Base-by-base conservation (phyloP, 2,888 invertebrate species). In the Apotomis capreana region DNA sequence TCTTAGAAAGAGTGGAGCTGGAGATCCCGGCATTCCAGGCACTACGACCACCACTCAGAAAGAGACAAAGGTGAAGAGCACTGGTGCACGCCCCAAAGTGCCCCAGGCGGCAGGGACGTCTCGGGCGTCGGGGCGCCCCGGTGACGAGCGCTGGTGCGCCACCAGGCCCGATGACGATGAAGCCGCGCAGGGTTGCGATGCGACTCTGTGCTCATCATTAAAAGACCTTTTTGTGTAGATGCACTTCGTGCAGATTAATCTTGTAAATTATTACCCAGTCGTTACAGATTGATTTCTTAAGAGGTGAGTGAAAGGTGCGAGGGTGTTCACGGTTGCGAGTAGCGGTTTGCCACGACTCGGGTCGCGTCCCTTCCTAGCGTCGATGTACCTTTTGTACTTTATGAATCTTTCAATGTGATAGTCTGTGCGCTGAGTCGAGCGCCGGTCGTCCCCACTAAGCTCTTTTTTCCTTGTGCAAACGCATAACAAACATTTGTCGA, bases 171-270 rank as follows among this genome's bases (percentile, higher is more conserved):
- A 96, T 72, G 96, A 96, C 74, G 96, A 96, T 52, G 96, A 96
- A 70, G 94, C 95, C 46, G 88, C 94, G 71, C 96, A 96, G 79
- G 94, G 95, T 40, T 97, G 97, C 89, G 97, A 97, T 81, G 95
- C 96, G 57, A 96, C 96, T 46, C 94, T 97, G 78, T 97, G 97
- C 91, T 95, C 97, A 76, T 96, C 97, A 60, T 91, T 97, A 68
- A 97, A 97, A 89, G 97, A 97, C 89, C 95, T 97, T 67, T 97
- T 97, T 87, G 97, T 97, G 84, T 97, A 97, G 95, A 81, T 83
- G 79, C 82, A 74, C 74, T 67, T 70, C 77, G 81, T 84, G 84
- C 79, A 83, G 86, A 89, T 81, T 81, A 78, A 79, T 85, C 88
- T 87, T 90, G 89, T 89, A 90, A 87, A 79, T 75, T 76, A 89